These are phyloP conservation scores for Nymphalis io DNA, from an alignment of 1,140 invertebrate species.

Conservation along the genomic window DNA sequence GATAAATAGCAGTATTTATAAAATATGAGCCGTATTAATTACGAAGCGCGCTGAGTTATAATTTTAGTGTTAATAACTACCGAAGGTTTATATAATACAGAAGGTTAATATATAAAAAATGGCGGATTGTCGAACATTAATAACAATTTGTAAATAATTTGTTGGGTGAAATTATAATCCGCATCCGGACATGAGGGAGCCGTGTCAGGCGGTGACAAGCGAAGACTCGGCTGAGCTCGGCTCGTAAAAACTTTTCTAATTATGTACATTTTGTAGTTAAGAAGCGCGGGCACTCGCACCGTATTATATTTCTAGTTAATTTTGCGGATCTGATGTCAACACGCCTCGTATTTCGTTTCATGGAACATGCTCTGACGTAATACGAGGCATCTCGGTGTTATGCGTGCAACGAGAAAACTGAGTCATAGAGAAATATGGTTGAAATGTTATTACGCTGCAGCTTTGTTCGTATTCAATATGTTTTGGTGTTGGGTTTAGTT, in stretches of 20 bases:
- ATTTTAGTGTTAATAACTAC: not conserved
- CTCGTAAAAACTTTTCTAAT: conserved; percentile 80
- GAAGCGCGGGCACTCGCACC: conserved; percentile 60
- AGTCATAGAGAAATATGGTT: conserved; percentile 6
- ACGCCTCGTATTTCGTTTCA: conserved; percentile 35
- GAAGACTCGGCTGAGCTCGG: conserved; percentile 56
- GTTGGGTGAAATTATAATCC: conserved; percentile 72
- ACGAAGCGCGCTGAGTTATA: not conserved
- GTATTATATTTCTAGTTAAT: conserved; percentile 73
- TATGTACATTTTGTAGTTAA: conserved; percentile 79
- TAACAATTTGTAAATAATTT: conserved; percentile 75
- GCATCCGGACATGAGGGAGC: conserved; percentile 66
- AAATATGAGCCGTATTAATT: conserved; percentile 8
- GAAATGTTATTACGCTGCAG: conserved; percentile 1
- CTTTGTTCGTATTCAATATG: conserved; percentile 3
- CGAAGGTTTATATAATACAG: not conserved
- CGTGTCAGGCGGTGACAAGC: conserved; percentile 74
- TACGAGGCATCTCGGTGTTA: conserved; percentile 11
- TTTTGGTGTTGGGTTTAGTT: not conserved
- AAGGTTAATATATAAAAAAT: conserved; percentile 7
- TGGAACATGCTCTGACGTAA: conserved; percentile 18
- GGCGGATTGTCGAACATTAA: conserved; percentile 46
- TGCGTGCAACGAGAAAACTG: conserved; percentile 9
- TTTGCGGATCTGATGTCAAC: conserved; percentile 60
- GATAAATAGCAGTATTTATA: conserved; percentile 4